Evolutionary conservation across 2,888 invertebrate species (phyloP), one percentile per base, ranked within the genome.

Genomic region (Drosophila setosimentum): DNA sequence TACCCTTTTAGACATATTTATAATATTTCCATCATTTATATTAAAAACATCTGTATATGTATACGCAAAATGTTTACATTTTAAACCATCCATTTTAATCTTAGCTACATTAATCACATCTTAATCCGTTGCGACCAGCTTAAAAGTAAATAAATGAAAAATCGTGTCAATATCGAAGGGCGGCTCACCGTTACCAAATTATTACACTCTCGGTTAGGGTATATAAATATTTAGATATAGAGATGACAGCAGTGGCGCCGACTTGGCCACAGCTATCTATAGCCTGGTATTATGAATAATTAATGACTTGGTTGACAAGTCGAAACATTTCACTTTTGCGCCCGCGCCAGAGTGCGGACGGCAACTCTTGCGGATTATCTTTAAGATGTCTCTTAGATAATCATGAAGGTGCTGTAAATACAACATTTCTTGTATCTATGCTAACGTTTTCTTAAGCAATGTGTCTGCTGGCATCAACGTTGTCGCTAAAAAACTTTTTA

Each of bases 401-500:
- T 77, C 89, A 81, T 76, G 61, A 83, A 80, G 73, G 87, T 82
- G 73, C 82, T 74, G 77, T 74, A 70, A 51, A 60, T 49, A 30
- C 51, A 59, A 63, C 51, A n/a, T n/a, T n/a, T n/a, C n/a, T 53
- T 53, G 40, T 42, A 55, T 53, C 55, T 74, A 72, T 58, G 79
- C 77, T 70, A 89, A 82, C 76, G 76, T 82, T 87, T 90, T 77
- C 82, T 75, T 78, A 60, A 70, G 89, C 75, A 85, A 80, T 82
- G 80, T 80, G 76, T 75, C 88, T 66, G 73, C 42, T 49, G 76
- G 67, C 68, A 79, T 51, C 72, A 78, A 66, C 60, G 79, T 66
- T 81, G 84, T 82, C 82, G 67, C 77, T 73, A 65, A 57, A 59
- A 87, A 87, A 87, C 90, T 87, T 87, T 87, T 87, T 87, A 90